Base-by-base conservation (phyloP, 2,888 invertebrate genomes). In the Drosophila peninsularis region DNA sequence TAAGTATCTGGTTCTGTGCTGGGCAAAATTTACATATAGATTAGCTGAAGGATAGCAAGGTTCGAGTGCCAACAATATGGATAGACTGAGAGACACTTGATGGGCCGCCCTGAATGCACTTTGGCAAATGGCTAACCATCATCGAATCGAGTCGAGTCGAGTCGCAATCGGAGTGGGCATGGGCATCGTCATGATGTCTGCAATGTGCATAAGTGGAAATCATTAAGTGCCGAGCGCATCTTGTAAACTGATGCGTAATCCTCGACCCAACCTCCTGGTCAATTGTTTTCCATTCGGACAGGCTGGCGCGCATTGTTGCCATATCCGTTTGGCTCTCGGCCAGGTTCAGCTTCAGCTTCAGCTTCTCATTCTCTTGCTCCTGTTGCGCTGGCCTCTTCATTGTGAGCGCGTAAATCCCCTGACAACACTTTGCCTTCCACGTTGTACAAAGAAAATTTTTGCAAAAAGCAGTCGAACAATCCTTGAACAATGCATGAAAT, bases 181-280 rank as follows among this genome's bases (percentile, higher is more conserved):
- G 44, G 21, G 11, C 52, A 49, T 41, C 70, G 50, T 56, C 67
- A 73, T 76, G 76, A 62, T 82, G 81, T 85, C 87, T 83, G 75
- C 83, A 68, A 61, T 84, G 81, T 84, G 81, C 78, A 80, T 88
- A 88, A 83, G 85, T 88, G 84, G 87, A 83, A 84, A 79, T 88
- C 84, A 84, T 84, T 88, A 86, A 84, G 89, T 73, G 64, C 70
- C 66, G 64, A 71, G 64, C 85, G 75, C 85, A 79, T 84, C 87
- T 89, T 87, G 84, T 88, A 88, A 87, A 76, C 89, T 72, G 81
- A 83, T 86, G 80, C 80, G 79, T 88, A 83, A 85, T 82, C 84
- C 73, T 71, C 71, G 13, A 36, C 55, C 52, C 19, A 55, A 55
- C 56, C 50, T 47, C 53, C 63, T 50, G 73, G 67, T 80, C 89